Evolutionary conservation across 2,888 invertebrate genomes (phyloP), one percentile per base, ranked within the genome.

Genomic region (Disparrhopalites patrizii): DNA sequence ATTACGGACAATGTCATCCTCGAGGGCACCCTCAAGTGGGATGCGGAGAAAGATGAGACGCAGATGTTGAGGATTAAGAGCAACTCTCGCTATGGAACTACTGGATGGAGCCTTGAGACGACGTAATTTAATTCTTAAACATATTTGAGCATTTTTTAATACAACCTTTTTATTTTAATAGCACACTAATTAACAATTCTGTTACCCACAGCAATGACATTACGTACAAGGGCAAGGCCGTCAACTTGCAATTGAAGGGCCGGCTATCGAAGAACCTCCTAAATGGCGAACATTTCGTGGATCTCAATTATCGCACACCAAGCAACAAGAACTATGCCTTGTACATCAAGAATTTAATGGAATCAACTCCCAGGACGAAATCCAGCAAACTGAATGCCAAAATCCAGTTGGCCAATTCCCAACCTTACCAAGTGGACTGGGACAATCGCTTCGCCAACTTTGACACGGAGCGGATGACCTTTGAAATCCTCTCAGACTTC

Each of bases 191-290:
- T 61, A 36, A n/a, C 15, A 28, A 47, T 50, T 57, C 28, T 18
- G 20, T 64, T 10, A 57, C 40, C 33, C 15, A n/a, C 63, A 84
- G 83, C 76, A 87, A 85, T 73, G 75, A 79, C 1, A 68, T 85
- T 0, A 82, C 84, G 47, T 67, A 83, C 3, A 77, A 81, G 1
- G 80, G 80, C 0, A 78, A 84, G 55, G 83, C 82, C 66, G 72
- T 83, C 7, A 77, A 80, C 23, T 67, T 81, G 0, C 82, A 83
- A 67, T 77, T 77, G 28, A 83, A 80, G 68, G 83, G 82, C 0
- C 78, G 79, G 3, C 75, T 80, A 0, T 79, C 80, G 25, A 79
- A 84, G 0, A 79, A 80, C 15, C 76, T 79, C 0, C 75, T 78
- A 7, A 78, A 82, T 1, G 84, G 84, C 20, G 73, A 73, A 68